phyloP scores from a whole-genome alignment of 2,797 vertebrate genomes.

The Malurus leucopterus region DNA sequence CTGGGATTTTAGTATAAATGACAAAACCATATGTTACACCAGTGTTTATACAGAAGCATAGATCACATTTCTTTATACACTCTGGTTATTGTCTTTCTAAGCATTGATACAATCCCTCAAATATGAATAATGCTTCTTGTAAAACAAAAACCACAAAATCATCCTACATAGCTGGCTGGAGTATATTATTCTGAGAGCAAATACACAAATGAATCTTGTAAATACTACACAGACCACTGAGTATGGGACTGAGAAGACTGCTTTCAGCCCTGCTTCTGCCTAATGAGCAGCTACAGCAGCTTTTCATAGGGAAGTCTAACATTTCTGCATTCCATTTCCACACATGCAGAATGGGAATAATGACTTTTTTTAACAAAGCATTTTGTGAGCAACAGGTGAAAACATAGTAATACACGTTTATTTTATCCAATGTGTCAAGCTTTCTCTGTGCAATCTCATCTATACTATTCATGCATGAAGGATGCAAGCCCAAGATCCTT shows the following conservation, averaged over 20 bases:
- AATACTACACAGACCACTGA: not conserved
- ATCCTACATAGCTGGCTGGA: not conserved
- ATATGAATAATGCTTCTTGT: not conserved
- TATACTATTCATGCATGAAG: not conserved
- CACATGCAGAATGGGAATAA: not conserved
- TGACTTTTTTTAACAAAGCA: not conserved
- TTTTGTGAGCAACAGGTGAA: slow-evolving; percentile 20
- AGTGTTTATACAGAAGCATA: not conserved
- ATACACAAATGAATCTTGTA: not conserved
- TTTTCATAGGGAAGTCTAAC: not conserved
- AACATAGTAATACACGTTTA: not conserved
- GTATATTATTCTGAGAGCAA: not conserved
- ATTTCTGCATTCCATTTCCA: not conserved
- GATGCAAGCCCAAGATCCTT: not conserved
- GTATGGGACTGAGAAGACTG: not conserved
- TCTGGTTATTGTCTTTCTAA: not conserved
- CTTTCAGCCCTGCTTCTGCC: not conserved
- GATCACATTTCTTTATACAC: not conserved
- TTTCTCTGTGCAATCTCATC: not conserved
- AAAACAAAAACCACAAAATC: not conserved
- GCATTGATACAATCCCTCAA: not conserved
- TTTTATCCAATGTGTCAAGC: not conserved
- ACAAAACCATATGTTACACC: not conserved
- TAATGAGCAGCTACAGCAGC: not conserved
- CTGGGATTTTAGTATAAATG: not conserved